Conservation (phyloP, 2,888 invertebrate genomes). For the Asteroscopus sphinx region DNA sequence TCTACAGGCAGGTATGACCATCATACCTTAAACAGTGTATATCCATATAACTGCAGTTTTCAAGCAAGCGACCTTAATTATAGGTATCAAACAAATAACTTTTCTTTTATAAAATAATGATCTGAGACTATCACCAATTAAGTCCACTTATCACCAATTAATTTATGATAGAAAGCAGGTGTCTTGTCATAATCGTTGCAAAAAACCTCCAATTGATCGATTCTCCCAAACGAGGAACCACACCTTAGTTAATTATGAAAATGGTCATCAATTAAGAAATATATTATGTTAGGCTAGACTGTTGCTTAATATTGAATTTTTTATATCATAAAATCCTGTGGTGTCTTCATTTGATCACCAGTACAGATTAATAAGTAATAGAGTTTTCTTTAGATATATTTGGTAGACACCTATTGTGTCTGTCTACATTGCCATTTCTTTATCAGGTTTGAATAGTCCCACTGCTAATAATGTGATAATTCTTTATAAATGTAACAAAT, state of each 20-base stretch:
- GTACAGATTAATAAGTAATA: no score
- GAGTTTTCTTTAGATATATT: no score
- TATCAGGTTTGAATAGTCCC: not conserved
- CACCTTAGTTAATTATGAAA: slow-evolving; percentile 32
- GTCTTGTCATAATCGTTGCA: slow-evolving; percentile 19
- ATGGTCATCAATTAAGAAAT: slow-evolving; percentile 10
- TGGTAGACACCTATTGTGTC: no score
- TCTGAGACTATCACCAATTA: not conserved
- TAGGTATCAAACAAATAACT: not conserved
- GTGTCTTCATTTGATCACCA: no score
- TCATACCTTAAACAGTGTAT: no score
- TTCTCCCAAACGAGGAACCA: slow-evolving; percentile 15
- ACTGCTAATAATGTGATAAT: slow-evolving; percentile 18
- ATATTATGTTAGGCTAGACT: no score
- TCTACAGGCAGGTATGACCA: no score
- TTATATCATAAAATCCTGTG: not conserved
- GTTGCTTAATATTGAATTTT: slow-evolving; percentile 10
- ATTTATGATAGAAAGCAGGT: slow-evolving; percentile 26
- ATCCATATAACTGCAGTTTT: no score
- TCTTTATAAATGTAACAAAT: not conserved
- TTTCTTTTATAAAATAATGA: not conserved
- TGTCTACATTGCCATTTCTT: no score
- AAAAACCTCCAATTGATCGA: slow-evolving; percentile 25
- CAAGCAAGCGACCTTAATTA: no score
- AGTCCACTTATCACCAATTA: slow-evolving; percentile 20